Conservation (phyloP, 2,113 vertebrate genomes). For the Dunckerocampus dactyliophorus region DNA sequence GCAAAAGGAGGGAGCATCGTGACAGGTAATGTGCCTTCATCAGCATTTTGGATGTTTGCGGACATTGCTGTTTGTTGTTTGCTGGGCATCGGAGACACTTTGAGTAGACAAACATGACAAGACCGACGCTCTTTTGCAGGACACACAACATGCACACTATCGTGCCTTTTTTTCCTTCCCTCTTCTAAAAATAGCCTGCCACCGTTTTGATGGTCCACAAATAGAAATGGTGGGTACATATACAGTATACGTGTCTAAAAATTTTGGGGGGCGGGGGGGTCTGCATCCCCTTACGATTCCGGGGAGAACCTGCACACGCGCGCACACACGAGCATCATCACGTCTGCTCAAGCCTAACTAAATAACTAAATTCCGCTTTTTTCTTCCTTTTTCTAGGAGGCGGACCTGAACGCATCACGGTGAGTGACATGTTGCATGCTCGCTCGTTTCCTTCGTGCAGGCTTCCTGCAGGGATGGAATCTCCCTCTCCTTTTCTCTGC, state of each 20-base stretch:
- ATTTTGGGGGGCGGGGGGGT: constrained; percentile 37
- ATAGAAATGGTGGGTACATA: constrained; percentile 83
- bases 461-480: constrained; percentile 81
- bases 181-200: constrained; percentile 96
- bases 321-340: too few species aligned
- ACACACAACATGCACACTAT: constrained; percentile 79
- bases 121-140: constrained; percentile 73
- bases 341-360: too few species aligned
- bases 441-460: constrained; percentile 15
- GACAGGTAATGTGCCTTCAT: constrained; percentile 28
- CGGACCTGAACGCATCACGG: constrained; percentile 69
- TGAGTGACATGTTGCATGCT: constrained; percentile 78
- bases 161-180: too few species aligned
- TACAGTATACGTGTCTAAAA: too few species aligned
- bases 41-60: constrained; percentile 53
- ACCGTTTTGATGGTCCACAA: constrained; percentile 97
- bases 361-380: too few species aligned
- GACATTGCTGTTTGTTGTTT: constrained; percentile 27
- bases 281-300: too few species aligned
- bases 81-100: constrained; percentile 54
- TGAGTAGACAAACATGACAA: constrained; percentile 37
- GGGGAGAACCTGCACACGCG: constrained; percentile 85
- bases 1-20: constrained; percentile 23
- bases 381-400: constrained; percentile 15
- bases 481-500: constrained; percentile 75